Conservation (phyloP, 1,140 invertebrate genomes). For the fruit fly (Drosophila melanogaster) region DNA sequence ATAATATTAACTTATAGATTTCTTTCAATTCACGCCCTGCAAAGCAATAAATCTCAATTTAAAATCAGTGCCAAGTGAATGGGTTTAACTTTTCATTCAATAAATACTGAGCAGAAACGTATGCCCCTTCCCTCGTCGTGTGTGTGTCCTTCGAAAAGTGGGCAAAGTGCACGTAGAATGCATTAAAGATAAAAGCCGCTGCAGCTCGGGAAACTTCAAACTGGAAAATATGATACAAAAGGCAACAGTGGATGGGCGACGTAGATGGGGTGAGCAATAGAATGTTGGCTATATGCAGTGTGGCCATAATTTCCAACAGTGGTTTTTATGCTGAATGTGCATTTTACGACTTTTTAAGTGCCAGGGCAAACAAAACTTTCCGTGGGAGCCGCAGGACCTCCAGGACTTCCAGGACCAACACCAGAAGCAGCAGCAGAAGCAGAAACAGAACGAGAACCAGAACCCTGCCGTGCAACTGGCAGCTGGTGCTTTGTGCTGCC, state of each 20-base stretch:
- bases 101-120: constrained; percentile 19
- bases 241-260: constrained; percentile 10
- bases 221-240: constrained; percentile 64
- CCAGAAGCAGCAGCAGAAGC: constrained; percentile 5
- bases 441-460: constrained; percentile 8
- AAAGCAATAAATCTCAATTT: constrained; percentile 15
- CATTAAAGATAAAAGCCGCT: constrained; percentile 69
- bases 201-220: constrained; percentile 54
- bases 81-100: constrained; percentile 29
- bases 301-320: constrained; percentile 72
- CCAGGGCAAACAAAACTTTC: constrained; percentile 75
- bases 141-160: constrained; percentile 9
- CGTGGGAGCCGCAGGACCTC: constrained; percentile 21
- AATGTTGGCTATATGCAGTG: constrained; percentile 42
- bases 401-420: not conserved
- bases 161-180: constrained; percentile 61
- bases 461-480: constrained; percentile 34
- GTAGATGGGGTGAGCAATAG: constrained; percentile 12
- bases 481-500: constrained; percentile 42
- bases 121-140: constrained; percentile 1
- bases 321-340: constrained; percentile 76
- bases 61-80: constrained; percentile 29
- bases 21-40: not conserved
- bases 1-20: constrained; percentile 5
- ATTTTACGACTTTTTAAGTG: constrained; percentile 82